Evolutionary conservation across 2,888 invertebrate species (phyloP).

Genomic region (Orchestes rusci): DNA sequence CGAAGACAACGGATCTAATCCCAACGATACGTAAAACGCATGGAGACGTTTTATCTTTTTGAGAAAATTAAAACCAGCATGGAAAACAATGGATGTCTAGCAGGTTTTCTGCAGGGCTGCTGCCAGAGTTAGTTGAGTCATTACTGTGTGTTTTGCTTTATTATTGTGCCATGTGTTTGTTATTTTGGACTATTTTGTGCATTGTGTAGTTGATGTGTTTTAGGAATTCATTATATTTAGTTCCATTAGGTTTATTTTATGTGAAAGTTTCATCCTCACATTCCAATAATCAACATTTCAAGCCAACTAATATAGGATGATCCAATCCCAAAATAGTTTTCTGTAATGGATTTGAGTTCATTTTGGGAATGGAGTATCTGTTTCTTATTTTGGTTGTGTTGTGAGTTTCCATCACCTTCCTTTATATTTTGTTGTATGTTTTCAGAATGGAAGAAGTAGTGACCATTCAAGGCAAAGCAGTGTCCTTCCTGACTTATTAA

Average conservation of each 20-base stretch:
- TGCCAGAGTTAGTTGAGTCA: slow-evolving; percentile 16
- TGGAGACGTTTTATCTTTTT: too few species aligned
- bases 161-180: slow-evolving; percentile 14
- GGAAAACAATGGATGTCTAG: slow-evolving; percentile 18
- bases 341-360: too few species aligned
- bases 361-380: too few species aligned
- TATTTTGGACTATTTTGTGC: slow-evolving; percentile 13
- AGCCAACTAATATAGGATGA: too few species aligned
- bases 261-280: too few species aligned
- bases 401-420: background rate
- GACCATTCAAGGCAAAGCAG: slow-evolving; percentile 76
- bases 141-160: slow-evolving; percentile 18
- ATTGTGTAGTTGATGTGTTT: slow-evolving; percentile 8
- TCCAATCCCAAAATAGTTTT: too few species aligned
- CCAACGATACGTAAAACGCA: too few species aligned
- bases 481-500: slow-evolving; percentile 90
- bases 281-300: too few species aligned
- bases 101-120: slow-evolving; percentile 23
- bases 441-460: slow-evolving; percentile 45
- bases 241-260: too few species aligned
- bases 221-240: background rate
- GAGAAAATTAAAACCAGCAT: too few species aligned
- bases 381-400: background rate
- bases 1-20: too few species aligned
- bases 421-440: too few species aligned